Base-by-base conservation (phyloP, 2,113 vertebrate species). In the Catagonus wagneri region DNA sequence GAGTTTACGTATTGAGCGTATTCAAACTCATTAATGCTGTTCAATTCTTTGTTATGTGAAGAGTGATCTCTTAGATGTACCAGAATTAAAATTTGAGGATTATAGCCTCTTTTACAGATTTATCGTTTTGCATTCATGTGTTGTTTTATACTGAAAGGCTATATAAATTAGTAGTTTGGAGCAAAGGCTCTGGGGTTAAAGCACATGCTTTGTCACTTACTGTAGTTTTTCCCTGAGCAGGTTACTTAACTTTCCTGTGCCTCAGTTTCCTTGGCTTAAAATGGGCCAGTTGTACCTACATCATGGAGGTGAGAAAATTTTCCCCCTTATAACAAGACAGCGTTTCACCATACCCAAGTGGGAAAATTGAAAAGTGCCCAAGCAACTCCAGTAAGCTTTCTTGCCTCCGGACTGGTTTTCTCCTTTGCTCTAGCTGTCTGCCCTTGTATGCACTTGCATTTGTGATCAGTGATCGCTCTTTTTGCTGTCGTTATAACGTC, bases 211-310 rank as follows among this genome's bases (percentile, higher is more conserved):
- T 72, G 15, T 15, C 39, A 54, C 36, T 65, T 32, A 25, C 23
- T 84, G 60, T 76, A 2, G n/a, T 50, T 94, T 83, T 72, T 23
- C 25, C 29, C 32, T 36, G 23, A 72, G 20, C 29, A 86, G 29
- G 50, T 80, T 29, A 56, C 7, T 86, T 36, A 50, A 27, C 23
- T 50, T 85, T 50, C 27, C 12, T n/a, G 20, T 60, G 66, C 16
- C 60, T 96, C 39, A 22, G 19, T 86, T 80, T 81, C 80, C 74
- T 44, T 36, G 80, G n/a, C 19, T 94, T 86, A 34, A 69, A 54
- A 54, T 72, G 29, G 39, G 58, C 29, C 58, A 23, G 44, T 2
- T 56, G 58, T 56, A 19, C 3, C 34, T 60, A 25, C 3, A 22
- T 36, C 20, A 23, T 1, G 63, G 79, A 83, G 56, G 36, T 83